phyloP scores from a whole-genome alignment of 1,140 invertebrate species.

The Drosophila melanica region DNA sequence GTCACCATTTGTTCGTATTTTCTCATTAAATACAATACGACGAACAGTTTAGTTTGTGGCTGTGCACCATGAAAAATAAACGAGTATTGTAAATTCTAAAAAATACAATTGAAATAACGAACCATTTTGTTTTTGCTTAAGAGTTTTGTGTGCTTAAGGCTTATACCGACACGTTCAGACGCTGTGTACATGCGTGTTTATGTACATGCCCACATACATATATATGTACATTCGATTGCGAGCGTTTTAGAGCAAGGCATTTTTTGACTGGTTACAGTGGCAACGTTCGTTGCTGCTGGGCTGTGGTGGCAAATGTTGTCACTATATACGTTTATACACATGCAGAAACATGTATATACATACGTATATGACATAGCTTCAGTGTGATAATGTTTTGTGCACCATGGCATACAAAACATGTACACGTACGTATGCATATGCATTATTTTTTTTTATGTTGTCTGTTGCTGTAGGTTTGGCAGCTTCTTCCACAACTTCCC shows the following conservation, averaged over 20 bases:
- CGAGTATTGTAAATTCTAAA: conserved; percentile 79
- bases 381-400: conserved; percentile 43
- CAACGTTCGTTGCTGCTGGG: conserved; percentile 40
- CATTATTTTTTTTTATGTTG: conserved; percentile 10
- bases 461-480: conserved; percentile 24
- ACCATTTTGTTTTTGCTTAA: conserved; percentile 22
- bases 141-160: conserved; percentile 26
- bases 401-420: conserved; percentile 62
- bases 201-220: not conserved
- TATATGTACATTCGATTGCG: conserved; percentile 33
- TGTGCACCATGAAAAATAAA: conserved; percentile 60
- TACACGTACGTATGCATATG: conserved; percentile 24
- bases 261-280: conserved; percentile 10
- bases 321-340: conserved; percentile 37
- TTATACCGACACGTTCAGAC: conserved; percentile 14
- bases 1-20: conserved; percentile 59
- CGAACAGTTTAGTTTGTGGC: conserved; percentile 35
- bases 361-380: not conserved
- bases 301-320: conserved; percentile 41
- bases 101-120: conserved; percentile 57
- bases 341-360: not conserved
- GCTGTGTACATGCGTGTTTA: not conserved
- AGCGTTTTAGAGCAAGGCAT: conserved; percentile 46
- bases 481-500: conserved; percentile 60
- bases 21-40: conserved; percentile 20